Evolutionary conservation across 92 coral and sea anemone species (phyloP), one percentile per base, ranked within the genome.

Genomic region (Epizoanthus scotinus): DNA sequence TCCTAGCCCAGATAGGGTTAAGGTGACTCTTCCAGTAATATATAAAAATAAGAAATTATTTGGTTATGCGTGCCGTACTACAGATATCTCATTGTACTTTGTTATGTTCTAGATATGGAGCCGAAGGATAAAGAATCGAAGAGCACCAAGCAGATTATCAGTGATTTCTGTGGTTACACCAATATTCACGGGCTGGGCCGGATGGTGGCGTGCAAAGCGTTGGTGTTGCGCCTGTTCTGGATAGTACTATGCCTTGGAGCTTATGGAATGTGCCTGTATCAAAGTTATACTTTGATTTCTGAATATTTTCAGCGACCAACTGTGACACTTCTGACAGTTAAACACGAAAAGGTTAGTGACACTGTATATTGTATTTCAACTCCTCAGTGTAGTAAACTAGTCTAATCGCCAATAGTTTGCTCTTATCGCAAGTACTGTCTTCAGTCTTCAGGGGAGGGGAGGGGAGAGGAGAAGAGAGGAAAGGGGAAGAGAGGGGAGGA

Each of bases 111-210:
- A 63, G 69, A 20, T 19, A 63, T 63, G 69, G 81, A 34, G 6
- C 55, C 53, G 34, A 75, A 38, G 25, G 15, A 15, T 3, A 59
- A 34, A 8, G 61, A 75, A 12, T 8, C 56, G 59, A 38, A 40
- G 7, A n/a, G 53, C 25, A 36, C 59, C 29, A 58, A 36, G 38
- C 55, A 75, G 19, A 58, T 59, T 12, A 34, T 75, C 31, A 21
- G 28, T 22, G 68, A 75, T 38, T 75, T 75, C 81, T 75, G 81
- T 75, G 81, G 68, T 54, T 75, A 75, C 52, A 75, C 81, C 2
- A 75, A 59, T 25, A 36, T 75, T 20, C 81, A 75, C 56, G 81
- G 81, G 15, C 54, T 75, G 15, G 81, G 81, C 20, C 60, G 81
- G 68, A 75, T 75, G 40, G 81, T 75, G 40, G 81, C 81, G 24